phyloP scores from a whole-genome alignment of 2,797 vertebrate genomes.

The Anniella stebbinsi region DNA sequence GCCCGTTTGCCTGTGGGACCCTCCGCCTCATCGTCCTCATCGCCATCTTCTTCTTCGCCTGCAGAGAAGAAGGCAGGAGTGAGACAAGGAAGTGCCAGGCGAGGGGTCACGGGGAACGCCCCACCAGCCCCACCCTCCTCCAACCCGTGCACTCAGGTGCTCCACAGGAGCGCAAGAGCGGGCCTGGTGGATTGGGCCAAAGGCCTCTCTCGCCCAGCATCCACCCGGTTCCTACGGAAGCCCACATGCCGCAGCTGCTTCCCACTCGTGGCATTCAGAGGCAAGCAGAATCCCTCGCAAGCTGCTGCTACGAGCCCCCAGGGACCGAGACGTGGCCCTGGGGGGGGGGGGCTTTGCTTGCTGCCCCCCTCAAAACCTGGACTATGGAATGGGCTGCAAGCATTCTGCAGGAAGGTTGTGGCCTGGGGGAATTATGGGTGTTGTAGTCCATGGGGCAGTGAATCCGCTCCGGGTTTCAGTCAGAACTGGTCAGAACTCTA shows the following conservation, averaged over 20 bases:
- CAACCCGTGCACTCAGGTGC: no score
- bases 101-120: accelerated
- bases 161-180: accelerated
- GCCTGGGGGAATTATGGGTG: no score
- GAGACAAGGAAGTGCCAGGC: neutral
- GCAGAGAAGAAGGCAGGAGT: neutral
- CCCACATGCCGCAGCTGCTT: neutral
- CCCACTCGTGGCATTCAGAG: neutral
- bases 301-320: no score
- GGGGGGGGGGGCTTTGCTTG: neutral
- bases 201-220: neutral
- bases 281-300: neutral
- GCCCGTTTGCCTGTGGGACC: conserved; percentile 87
- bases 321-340: no score
- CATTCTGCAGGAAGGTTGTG: neutral
- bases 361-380: neutral
- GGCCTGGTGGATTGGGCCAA: neutral
- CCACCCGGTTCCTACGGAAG: neutral
- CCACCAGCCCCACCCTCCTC: no score
- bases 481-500: no score
- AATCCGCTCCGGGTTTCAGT: no score
- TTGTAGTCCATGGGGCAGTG: no score
- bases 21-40: conserved; percentile 90
- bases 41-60: conserved; percentile 91
- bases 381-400: neutral